A percentile compares a stretch with the other conserved stretches of the same genome.
phyloP scores from a whole-genome alignment of 2,888 invertebrate species.

The Parnassius glacialis region DNA sequence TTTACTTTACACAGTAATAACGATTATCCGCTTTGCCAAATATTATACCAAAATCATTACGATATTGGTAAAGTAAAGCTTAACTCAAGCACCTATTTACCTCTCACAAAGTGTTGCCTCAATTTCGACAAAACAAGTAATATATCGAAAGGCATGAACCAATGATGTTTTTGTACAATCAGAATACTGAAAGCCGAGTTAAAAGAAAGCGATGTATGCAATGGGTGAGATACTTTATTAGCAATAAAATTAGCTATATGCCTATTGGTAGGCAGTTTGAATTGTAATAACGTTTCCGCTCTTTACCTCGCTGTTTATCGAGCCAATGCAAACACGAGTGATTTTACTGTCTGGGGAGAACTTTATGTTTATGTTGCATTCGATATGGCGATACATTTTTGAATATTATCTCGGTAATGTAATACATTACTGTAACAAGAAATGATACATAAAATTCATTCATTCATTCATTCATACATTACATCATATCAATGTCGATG shows the following conservation, averaged over 20 bases:
- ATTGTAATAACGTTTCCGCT: slow-evolving; percentile 73
- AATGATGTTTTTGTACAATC: slow-evolving; percentile 7
- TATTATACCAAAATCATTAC: slow-evolving; percentile 52
- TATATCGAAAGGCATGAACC: not conserved
- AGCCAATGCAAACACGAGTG: slow-evolving; percentile 66
- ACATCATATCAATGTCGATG: no score
- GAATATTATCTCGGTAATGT: slow-evolving; percentile 16
- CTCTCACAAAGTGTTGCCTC: slow-evolving; percentile 6
- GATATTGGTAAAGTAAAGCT: slow-evolving; percentile 50
- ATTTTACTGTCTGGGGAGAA: slow-evolving; percentile 42
- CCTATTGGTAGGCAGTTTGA: slow-evolving; percentile 39
- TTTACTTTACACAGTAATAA: slow-evolving; percentile 9
- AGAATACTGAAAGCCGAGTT: not conserved
- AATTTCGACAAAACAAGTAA: slow-evolving; percentile 3
- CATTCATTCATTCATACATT: no score
- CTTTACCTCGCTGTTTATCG: slow-evolving; percentile 68
- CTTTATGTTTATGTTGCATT: slow-evolving; percentile 24
- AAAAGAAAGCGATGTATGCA: slow-evolving; percentile 15
- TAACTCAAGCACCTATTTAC: slow-evolving; percentile 31
- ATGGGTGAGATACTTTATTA: not conserved
- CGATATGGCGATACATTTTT: slow-evolving; percentile 21
- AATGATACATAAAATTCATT: no score
- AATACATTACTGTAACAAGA: slow-evolving; percentile 3
- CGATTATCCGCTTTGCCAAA: slow-evolving; percentile 45
- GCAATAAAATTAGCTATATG: slow-evolving; percentile 19